These are phyloP conservation scores for Thalassophryne amazonica DNA, from an alignment of 2,797 vertebrate species.

Conservation along the genomic window DNA sequence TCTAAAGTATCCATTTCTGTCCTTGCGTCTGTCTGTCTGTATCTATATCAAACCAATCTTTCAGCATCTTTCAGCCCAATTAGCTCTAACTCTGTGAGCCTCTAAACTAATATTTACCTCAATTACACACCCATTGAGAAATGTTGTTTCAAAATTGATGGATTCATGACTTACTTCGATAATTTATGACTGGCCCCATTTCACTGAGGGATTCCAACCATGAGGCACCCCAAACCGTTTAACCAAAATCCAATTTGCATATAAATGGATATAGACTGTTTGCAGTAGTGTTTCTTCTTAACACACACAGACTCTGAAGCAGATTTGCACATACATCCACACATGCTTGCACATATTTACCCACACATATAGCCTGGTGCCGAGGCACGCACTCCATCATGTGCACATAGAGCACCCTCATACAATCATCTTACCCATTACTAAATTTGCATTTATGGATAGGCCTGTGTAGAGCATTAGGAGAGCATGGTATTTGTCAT, in stretches of 20 bases:
- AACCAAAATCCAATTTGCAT: constrained; percentile 90
- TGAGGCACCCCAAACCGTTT: constrained; percentile 71
- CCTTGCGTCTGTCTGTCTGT: neutral
- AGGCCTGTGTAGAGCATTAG: constrained; percentile 41
- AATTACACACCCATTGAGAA: constrained; percentile 79
- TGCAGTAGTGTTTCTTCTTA: constrained; percentile 71
- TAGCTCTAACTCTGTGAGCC: constrained; percentile 66
- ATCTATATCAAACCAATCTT: neutral
- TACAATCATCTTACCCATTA: constrained; percentile 32
- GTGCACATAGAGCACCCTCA: neutral
- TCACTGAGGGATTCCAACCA: constrained; percentile 75
- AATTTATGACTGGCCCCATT: constrained; percentile 85
- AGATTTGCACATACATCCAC: constrained; percentile 4
- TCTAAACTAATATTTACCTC: constrained; percentile 84
- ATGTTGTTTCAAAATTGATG: constrained; percentile 88
- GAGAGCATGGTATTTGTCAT: constrained; percentile 45
- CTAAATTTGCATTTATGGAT: constrained; percentile 59
- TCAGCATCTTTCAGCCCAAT: constrained; percentile 40
- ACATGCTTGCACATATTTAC: neutral
- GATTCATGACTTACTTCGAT: constrained; percentile 86
- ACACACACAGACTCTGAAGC: neutral
- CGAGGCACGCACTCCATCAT: neutral
- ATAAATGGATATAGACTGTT: constrained; percentile 91
- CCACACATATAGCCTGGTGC: constrained; percentile 3
- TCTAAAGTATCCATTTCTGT: no score